phyloP scores from a whole-genome alignment of 2,888 invertebrate species.

The Branchellion lobata region DNA sequence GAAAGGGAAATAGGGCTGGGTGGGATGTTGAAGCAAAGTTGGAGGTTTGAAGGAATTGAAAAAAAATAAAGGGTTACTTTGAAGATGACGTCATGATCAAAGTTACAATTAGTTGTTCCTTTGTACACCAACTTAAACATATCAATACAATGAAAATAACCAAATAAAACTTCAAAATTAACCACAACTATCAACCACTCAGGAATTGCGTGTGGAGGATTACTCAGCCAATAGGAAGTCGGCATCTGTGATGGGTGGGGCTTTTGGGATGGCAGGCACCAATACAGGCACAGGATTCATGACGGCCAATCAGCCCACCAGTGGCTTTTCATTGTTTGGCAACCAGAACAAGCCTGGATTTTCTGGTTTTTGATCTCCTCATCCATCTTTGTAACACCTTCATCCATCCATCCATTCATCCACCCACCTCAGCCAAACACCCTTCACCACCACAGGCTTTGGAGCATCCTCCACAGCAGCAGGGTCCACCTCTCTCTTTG shows the following conservation, averaged over 20 bases:
- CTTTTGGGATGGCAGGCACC: not conserved
- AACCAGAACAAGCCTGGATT: constrained; percentile 42
- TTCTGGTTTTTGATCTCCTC: constrained; percentile 22
- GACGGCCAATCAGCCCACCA: constrained; percentile 57
- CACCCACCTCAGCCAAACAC: too few relatives aligned
- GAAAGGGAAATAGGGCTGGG: too few relatives aligned
- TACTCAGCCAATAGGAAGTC: constrained; percentile 81
- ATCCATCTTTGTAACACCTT: not conserved
- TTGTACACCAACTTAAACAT: too few relatives aligned
- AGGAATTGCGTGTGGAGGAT: constrained; percentile 87
- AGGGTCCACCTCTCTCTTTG: constrained; percentile 24
- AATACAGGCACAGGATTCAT: constrained; percentile 64
- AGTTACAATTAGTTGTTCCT: too few relatives aligned
- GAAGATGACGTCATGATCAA: too few relatives aligned
- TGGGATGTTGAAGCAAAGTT: too few relatives aligned
- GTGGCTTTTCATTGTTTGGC: constrained; percentile 51
- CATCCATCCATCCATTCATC: not conserved
- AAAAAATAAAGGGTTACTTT: too few relatives aligned
- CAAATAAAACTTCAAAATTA: too few relatives aligned
- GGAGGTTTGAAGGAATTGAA: too few relatives aligned
- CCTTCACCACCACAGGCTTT: constrained; percentile 35
- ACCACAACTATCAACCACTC: too few relatives aligned
- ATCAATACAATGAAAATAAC: too few relatives aligned
- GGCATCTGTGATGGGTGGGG: not conserved
- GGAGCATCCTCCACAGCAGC: constrained; percentile 19